A percentile compares a stretch with the other conserved stretches of the same genome.
Conservation (phyloP, 2,888 invertebrate species). For the Sarcophaga carnaria region DNA sequence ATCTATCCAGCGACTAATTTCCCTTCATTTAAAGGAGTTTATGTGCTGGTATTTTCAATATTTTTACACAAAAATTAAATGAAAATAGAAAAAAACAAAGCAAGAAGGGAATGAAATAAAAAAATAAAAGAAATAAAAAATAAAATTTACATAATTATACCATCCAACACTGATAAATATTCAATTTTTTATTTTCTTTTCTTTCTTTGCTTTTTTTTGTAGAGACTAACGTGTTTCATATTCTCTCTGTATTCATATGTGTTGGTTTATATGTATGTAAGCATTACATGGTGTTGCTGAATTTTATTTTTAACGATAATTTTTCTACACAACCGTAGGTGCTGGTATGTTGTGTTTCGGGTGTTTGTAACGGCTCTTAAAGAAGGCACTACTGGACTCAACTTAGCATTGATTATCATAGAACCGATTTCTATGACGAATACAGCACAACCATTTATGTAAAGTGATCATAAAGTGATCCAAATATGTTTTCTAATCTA, state of each 20-base stretch:
- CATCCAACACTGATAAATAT: constrained; percentile 46
- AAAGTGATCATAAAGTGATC: too few species aligned
- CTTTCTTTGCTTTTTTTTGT: not conserved
- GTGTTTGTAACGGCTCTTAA: too few species aligned
- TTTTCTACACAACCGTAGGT: too few species aligned
- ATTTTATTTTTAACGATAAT: constrained; percentile 20
- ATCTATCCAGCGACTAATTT: too few species aligned
- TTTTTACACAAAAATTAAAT: constrained; percentile 15
- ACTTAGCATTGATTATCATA: too few species aligned
- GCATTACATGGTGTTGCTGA: constrained; percentile 22
- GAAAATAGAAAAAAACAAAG: not conserved
- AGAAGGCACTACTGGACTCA: too few species aligned
- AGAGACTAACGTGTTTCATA: not conserved
- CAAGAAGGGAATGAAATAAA: not conserved
- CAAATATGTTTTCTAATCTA: too few species aligned
- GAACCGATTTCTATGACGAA: too few species aligned
- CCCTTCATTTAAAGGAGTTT: not conserved
- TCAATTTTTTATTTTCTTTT: not conserved
- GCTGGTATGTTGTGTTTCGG: too few species aligned
- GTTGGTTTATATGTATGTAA: too few species aligned
- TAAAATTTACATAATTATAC: constrained; percentile 65
- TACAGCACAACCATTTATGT: too few species aligned
- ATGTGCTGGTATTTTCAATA: not conserved
- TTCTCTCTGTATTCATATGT: too few species aligned
- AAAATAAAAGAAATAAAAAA: constrained; percentile 11